phyloP scores from a whole-genome alignment of 2,797 vertebrate species.

The Linurgus olivaceus region DNA sequence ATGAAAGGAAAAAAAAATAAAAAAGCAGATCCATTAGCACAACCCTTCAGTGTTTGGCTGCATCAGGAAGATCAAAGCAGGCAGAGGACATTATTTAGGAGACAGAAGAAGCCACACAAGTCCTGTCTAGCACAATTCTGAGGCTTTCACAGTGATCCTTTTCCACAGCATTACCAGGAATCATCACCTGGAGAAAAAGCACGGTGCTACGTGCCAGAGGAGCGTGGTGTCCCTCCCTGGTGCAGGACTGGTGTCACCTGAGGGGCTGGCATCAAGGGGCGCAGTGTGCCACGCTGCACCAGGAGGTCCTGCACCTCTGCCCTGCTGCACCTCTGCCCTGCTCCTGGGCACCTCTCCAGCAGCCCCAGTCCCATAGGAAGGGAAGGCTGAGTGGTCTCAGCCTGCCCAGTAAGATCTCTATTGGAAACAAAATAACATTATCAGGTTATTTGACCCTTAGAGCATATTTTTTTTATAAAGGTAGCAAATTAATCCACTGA shows the following conservation, averaged over 20 bases:
- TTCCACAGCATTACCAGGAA: not conserved
- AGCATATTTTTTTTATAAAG: not conserved
- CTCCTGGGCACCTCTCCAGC: not conserved
- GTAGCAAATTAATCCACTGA: not conserved
- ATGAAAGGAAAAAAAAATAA: not conserved
- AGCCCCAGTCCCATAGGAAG: not conserved
- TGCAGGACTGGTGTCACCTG: not conserved
- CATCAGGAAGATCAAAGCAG: not conserved
- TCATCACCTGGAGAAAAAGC: not conserved
- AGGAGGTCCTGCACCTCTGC: not conserved
- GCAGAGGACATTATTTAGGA: not conserved
- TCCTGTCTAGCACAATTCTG: not conserved
- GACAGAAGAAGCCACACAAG: not conserved
- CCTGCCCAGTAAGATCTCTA: not conserved
- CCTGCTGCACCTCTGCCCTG: no score
- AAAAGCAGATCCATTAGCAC: not conserved
- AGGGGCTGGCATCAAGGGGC: rapidly evolving
- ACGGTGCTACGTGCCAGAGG: rapidly evolving
- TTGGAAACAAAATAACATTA: not conserved
- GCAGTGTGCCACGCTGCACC: rapidly evolving
- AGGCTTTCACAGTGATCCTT: not conserved
- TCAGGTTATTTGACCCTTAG: not conserved
- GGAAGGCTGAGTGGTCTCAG: not conserved
- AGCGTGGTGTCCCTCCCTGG: not conserved
- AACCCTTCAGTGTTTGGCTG: not conserved